Evolutionary conservation across 2,797 vertebrate species (phyloP), one percentile per base, ranked within the genome.

Genomic region (Spatula clypeata): DNA sequence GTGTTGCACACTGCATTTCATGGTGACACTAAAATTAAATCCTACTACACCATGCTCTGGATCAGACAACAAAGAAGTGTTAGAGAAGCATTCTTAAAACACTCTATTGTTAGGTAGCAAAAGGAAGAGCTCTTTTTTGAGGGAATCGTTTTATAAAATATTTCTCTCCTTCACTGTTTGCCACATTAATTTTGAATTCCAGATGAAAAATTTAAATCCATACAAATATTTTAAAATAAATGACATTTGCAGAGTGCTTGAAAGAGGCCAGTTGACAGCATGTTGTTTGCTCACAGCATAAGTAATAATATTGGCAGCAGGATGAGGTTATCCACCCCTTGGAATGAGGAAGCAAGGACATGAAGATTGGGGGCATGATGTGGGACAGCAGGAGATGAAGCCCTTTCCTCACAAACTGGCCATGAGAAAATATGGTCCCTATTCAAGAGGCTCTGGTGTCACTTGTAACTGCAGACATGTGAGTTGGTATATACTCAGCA

Each of bases 221-320:
- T 88, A 79, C 85, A 88, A 86, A 73, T 81, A 88, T 85, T 93
- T 94, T 79, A 85, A 96, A 86, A 82, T 80, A 95, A 88, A 90
- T 79, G 6, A 58, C 58, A 58, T 66, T 74, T 82, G 17, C 29
- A 13, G 40, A 77, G 38, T 74, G 58, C 27, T 90, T 92, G 86
- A 93, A 90, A 94, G 51, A 16, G 87, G 62, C 6, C 58, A 40
- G 5, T 55, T 88, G 45, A 44, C 54, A 88, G 34, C 49, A 73
- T 57, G 5, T 4, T 77, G 45, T 55, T 91, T 31, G 42, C 18
- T 76, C 4, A 3, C 18, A 23, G 15, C 4, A 14, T 85, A 20
- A 16, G 15, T 66, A 65, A 49, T 34, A 86, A 20, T 6, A 42
- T 1, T 27, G 27, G 8, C 42, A 84, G 13, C 23, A 79, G 42